Base-by-base conservation (phyloP, 2,113 vertebrate species). In the Condylura cristata region DNA sequence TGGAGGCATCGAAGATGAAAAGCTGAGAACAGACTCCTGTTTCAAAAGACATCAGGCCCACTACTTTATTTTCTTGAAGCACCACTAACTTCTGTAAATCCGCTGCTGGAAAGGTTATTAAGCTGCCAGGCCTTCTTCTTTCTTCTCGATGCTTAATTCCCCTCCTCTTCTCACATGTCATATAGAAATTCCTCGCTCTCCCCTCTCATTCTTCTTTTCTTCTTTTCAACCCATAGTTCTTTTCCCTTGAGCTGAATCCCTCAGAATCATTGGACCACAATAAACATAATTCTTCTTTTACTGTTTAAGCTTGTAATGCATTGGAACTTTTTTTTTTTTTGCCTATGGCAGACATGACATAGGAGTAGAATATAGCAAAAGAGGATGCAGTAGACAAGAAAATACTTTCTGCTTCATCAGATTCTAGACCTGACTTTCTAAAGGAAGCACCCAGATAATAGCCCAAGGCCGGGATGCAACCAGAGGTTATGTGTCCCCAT, bases 11-110 rank as follows among this genome's bases (percentile, higher is more conserved):
- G 58, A 92, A 97, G 89, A 88, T 56, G 94, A 93, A 97, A 97
- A 97, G 72, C 79, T 95, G 95, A 84, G 97, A 98, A 95, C 56
- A 97, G 41, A 56, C 51, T 96, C 75, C 90, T 56, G 6, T 95
- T 98, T 97, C 84, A 76, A 97, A 89, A 98, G 83, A 81, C 96
- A 96, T 94, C 95, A 96, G 86, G 86, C 91, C 96, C 48, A 81
- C 70, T 39, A 66, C 58, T 94, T 94, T 89, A 92, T 89, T 92
- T 97, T 90, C 95, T 84, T 96, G 61, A 93, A 95, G 87, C 61
- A 37, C 70, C 28, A 39, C 83, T 90, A 84, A 86, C 53, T 86
- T 89, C 91, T 83, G 71, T 48, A 95, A 97, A 95, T 87, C 79
- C 14, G 0, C 76, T 95, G 86, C 72, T 84, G n/a, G 80, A 68